Conservation (phyloP, 1,140 invertebrate species). For the Psix sp. region DNA sequence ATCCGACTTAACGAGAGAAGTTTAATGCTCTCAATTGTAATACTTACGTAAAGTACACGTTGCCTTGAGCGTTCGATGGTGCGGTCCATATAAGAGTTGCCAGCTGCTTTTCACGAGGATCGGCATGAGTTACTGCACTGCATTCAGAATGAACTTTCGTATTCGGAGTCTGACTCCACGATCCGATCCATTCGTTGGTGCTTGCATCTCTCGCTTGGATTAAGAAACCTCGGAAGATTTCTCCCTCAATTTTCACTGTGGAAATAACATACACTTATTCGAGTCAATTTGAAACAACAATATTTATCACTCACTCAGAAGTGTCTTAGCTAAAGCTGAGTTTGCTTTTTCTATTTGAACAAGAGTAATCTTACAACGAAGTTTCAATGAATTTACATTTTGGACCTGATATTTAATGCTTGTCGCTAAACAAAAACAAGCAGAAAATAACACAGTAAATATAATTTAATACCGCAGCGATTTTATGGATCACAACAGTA, state of each 20-base stretch:
- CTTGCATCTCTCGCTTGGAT: constrained; percentile 85
- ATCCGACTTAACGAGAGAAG: constrained; percentile 18
- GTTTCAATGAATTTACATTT: too few species aligned
- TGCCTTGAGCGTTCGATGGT: constrained; percentile 80
- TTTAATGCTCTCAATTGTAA: constrained; percentile 34
- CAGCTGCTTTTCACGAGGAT: constrained; percentile 84
- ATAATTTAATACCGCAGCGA: too few species aligned
- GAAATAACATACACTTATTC: constrained; percentile 51
- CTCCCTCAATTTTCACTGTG: constrained; percentile 81
- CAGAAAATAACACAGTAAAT: too few species aligned
- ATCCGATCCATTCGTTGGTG: constrained; percentile 84
- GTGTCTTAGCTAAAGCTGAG: too few species aligned
- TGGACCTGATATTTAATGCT: too few species aligned
- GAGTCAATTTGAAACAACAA: too few species aligned
- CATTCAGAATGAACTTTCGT: constrained; percentile 86
- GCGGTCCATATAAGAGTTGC: constrained; percentile 86
- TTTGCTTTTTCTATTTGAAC: too few species aligned
- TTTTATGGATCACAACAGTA: too few species aligned
- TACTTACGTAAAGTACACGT: constrained; percentile 88
- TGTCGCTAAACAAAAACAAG: too few species aligned
- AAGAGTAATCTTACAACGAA: too few species aligned
- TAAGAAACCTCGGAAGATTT: constrained; percentile 86
- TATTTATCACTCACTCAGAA: too few species aligned
- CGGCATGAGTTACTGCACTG: constrained; percentile 86
- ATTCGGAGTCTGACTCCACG: constrained; percentile 83